A percentile compares a stretch with the other conserved stretches of the same genome.
Evolutionary conservation across 2,888 invertebrate genomes (phyloP).

Genomic region (Steinernema carpocapsae): DNA sequence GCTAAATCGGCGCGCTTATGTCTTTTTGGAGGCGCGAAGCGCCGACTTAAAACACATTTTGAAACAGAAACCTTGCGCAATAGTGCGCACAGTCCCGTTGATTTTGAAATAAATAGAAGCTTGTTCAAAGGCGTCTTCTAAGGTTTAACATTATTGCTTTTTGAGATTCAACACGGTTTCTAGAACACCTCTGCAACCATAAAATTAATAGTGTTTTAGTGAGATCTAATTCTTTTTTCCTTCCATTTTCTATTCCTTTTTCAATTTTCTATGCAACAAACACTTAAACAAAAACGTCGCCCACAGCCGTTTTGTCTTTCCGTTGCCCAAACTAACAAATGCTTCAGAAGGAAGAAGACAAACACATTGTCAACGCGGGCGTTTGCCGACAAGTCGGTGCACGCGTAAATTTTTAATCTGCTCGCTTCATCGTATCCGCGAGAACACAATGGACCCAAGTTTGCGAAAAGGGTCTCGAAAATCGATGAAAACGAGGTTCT

Average conservation of each 20-base stretch:
- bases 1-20: too few relatives aligned
- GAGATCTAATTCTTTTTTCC: not conserved
- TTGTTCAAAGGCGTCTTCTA: too few relatives aligned
- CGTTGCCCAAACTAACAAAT: not conserved
- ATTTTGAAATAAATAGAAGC: too few relatives aligned
- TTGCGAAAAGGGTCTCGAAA: constrained; percentile 7
- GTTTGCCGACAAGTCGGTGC: constrained; percentile 3
- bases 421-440: not conserved
- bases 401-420: constrained; percentile 21
- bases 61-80: too few relatives aligned
- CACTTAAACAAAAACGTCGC: not conserved
- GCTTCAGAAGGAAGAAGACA: constrained; percentile 1
- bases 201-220: too few relatives aligned
- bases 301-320: not conserved
- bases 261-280: not conserved
- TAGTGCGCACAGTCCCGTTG: too few relatives aligned
- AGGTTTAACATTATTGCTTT: too few relatives aligned
- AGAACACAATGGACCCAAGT: constrained; percentile 30
- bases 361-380: not conserved
- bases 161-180: too few relatives aligned
- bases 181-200: too few relatives aligned
- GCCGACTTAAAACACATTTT: too few relatives aligned
- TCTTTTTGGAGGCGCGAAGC: too few relatives aligned
- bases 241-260: not conserved
- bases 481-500: constrained; percentile 30